A percentile compares a stretch with the other conserved stretches of the same genome.
These are phyloP conservation scores for Lepus oiostolus DNA, from an alignment of 2,797 vertebrate species.

Conservation along the genomic window DNA sequence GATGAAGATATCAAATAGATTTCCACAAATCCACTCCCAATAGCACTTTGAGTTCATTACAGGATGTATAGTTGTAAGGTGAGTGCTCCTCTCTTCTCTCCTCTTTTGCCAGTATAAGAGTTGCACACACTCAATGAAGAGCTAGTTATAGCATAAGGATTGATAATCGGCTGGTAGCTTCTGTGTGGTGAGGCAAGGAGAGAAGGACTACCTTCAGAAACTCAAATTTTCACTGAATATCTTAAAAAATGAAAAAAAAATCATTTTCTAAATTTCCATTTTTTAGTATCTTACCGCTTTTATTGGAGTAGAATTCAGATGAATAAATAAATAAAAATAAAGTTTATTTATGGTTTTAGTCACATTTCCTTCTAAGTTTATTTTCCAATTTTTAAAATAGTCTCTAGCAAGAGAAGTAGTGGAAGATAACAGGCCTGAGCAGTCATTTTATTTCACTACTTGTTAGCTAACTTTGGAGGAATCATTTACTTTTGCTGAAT, in stretches of 20 bases:
- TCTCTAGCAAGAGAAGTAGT: neutral
- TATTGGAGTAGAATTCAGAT: neutral
- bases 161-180: neutral
- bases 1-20: neutral
- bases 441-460: neutral
- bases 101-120: no score
- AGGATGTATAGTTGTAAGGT: neutral
- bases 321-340: neutral
- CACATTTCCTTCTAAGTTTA: neutral
- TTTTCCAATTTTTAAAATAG: neutral
- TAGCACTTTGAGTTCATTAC: neutral
- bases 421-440: no score
- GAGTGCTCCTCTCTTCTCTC: neutral
- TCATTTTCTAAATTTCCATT: neutral
- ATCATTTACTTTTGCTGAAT: neutral
- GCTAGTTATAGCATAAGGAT: neutral
- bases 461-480: neutral
- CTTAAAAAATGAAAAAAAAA: conserved; percentile 47
- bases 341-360: neutral
- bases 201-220: conserved; percentile 8
- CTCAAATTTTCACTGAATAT: neutral
- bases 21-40: neutral
- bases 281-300: neutral
- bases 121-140: neutral
- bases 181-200: neutral